Base-by-base conservation (phyloP, 30 jellyfish, hydroid and myxozoan species). In the Calvadosia cruxmelitensis region DNA sequence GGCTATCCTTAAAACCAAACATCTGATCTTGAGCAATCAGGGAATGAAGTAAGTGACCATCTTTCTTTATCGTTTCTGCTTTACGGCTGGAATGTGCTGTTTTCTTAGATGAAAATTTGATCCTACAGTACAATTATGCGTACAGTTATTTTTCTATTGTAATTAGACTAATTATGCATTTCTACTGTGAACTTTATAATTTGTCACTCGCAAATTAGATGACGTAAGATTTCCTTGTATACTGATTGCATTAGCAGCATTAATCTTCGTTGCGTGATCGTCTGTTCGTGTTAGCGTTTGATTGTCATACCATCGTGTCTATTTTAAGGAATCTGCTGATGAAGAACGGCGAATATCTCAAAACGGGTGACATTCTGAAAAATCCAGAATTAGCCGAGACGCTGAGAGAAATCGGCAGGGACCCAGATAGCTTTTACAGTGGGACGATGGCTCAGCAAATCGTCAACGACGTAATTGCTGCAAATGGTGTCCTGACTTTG, bases 401-500 rank as follows among this genome's bases (percentile, higher is more conserved):
- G 0, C 75, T 85, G 15, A 70, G 68, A 70, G 70, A 24, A 31
- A 74, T 85, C 50, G 65, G 63, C 50, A 64, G 50, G 51, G 77
- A 75, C 49, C 78, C 90, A 0, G 10, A 25, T 28, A 81, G 64
- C 28, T 73, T 85, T 57, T 85, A 85, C 65, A 73, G 65, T 25
- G 96, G 96, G 2, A n/a, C 77, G 3, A 50, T 85, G 5, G 93
- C 96, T 16, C 69, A 50, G 48, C 63, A 78, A 0, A 77, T 85
- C 27, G 82, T 70, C 27, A 33, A 74, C 1, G 96, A 85, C 34
- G 70, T 85, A 26, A 33, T n/a, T 20, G 70, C 35, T 0, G 50
- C 24, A 3, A 20, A 30, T 27, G 93, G 95, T 27, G 74, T 57
- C 20, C 29, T 85, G 20, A 52, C 93, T 23, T 29, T 30, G 34